Base-by-base conservation (phyloP, 2,113 vertebrate genomes). In the Xenopus borealis region DNA sequence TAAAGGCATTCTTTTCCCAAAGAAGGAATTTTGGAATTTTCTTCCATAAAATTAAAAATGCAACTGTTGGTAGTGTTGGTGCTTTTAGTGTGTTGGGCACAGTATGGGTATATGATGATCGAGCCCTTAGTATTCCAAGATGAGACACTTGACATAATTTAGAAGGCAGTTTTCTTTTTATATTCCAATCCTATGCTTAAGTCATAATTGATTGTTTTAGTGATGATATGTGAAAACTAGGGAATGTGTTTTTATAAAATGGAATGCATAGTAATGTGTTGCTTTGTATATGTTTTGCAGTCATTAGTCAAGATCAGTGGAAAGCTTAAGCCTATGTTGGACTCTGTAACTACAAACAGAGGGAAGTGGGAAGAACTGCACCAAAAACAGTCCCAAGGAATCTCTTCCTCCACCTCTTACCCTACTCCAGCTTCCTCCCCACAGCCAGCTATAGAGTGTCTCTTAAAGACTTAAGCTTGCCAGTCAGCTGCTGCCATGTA, bases 291-390 rank as follows among this genome's bases (percentile, higher is more conserved):
- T 66, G 67, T 45, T 69, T 64, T 50, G 20, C 72, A 98, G 97
- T 93, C 93, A 13, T 83, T 99, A 81, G 97, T 95, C 79, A 96
- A 96, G 83, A 82, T 99, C 81, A 99, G 96, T 81, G 90, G 83
- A 20, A 98, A 98, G 86, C 92, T 99, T 75, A 94, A 97, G 89
- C 94, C 97, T 0, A 97, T 99, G 95, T 79, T 99, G 78, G 95
- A 98, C 78, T 93, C 93, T 0, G 92, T 99, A 84, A 83, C 85
- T 78, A 89, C 82, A 20, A 99, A 99, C 67, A 92, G 96, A 84
- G 86, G 78, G 69, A 95, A 94, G 76, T 99, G 97, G 97, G 94
- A 97, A 79, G 96, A 98, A 72, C 79, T 98, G 80, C 94, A 98
- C 87, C 90, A 83, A 82, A 91, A 92, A 81, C 81, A 81, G 16